Base-by-base conservation (phyloP, 1,140 invertebrate genomes). In the Drosophila grimshawi region DNA sequence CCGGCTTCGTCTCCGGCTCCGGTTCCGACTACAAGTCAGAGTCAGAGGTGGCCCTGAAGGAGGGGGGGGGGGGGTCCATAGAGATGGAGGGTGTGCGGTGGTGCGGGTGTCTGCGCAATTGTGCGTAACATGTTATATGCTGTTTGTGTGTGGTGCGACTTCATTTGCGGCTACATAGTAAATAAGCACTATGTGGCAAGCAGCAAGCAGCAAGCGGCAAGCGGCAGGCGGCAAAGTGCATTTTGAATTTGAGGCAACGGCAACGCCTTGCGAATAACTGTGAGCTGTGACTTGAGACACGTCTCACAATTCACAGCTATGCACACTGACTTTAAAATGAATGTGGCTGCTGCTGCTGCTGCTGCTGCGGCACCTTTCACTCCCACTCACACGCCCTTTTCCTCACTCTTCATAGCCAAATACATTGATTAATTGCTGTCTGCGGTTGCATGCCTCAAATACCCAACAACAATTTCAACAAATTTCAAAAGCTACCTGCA, bases 111-210 rank as follows among this genome's bases (percentile, higher is more conserved):
- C 65, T 88, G 83, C 76, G 83, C 83, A 88, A 88, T 88, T 88
- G 83, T 88, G 85, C 85, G 83, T 89, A 81, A 89, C 83, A 67
- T 65, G 46, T 73, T 67, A 67, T 66, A 51, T 45, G 19, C 5
- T 52, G 63, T 45, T 8, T 64, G 8, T 60, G 63, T 70, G 51
- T 76, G 57, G 57, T 81, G 68, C 51, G 57, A 74, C 76, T 82
- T 77, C 80, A 83, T 88, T 88, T 88, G 83, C 63, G 83, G 85
- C 80, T 39, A 69, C 59, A 70, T 63, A 62, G 76, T 76, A 66
- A 80, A 88, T 61, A 68, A 67, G 43, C 69, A 67, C 30, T 39
- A 53, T 35, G 59, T 30, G 11, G 43, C 53, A 60, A 35, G 37
- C 45, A 39, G 46, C 65, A 68, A 59, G 43, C 10, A 6, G 37